Percentiles rank a stretch among this genome's conserved stretches.
Evolutionary conservation across 2,797 vertebrate species (phyloP).

Genomic region (Cephalopachus bancanus): DNA sequence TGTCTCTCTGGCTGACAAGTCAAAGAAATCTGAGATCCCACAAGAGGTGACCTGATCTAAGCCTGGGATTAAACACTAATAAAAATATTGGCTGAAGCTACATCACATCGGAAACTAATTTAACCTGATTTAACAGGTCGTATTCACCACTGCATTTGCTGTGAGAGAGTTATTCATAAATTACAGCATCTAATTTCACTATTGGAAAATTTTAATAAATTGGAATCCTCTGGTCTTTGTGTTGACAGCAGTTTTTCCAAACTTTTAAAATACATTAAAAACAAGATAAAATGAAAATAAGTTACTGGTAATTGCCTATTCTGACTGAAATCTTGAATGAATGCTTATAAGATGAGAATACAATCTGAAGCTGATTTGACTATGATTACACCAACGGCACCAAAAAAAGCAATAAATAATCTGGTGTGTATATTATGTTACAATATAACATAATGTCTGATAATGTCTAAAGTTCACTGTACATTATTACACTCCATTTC

Average conservation of each 20-base stretch:
- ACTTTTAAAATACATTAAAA: conserved; percentile 67
- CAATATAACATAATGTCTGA: background rate
- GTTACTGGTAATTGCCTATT: conserved; percentile 6
- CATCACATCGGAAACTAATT: background rate
- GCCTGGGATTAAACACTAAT: conserved; percentile 60
- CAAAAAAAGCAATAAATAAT: conserved; percentile 32
- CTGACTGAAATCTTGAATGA: conserved; percentile 29
- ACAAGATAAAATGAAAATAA: conserved; percentile 66
- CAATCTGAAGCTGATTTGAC: conserved; percentile 30
- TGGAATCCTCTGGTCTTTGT: conserved; percentile 39
- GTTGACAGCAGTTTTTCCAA: conserved; percentile 34
- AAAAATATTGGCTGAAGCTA: conserved; percentile 43
- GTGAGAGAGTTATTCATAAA: conserved; percentile 38
- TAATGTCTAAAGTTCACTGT: background rate
- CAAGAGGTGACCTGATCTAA: background rate
- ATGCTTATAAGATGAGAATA: conserved; percentile 46
- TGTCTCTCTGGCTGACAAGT: conserved; percentile 23
- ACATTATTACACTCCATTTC: conserved; percentile 47
- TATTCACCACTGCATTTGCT: background rate
- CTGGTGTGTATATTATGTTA: background rate
- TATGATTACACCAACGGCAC: conserved; percentile 24
- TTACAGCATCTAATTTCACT: conserved; percentile 53
- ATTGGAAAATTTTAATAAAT: conserved; percentile 60
- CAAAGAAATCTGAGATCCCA: conserved; percentile 48
- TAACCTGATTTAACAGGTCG: conserved; percentile 33